Evolutionary conservation across 1,140 invertebrate species (phyloP), one percentile per base, ranked within the genome.

Genomic region (Cepaea nemoralis): DNA sequence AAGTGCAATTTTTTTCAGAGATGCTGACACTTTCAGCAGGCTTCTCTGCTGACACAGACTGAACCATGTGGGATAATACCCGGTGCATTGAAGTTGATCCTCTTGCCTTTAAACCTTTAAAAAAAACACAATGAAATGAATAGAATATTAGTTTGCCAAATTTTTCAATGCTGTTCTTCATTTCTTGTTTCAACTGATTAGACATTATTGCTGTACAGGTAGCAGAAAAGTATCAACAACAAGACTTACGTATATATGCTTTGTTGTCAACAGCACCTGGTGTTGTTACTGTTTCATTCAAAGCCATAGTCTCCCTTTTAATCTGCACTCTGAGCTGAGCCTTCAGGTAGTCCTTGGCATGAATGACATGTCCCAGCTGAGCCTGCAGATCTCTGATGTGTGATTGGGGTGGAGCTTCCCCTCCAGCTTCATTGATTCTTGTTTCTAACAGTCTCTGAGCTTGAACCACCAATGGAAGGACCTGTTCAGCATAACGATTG

Each of bases 401-500:
- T 39, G 86, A 83, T 85, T 92, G 91, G 0, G 87, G 86, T 14
- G 87, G 86, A 1, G 40, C 16, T 37, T 80, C 55, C 14, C 90
- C 90, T 16, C 86, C 85, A 22, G 86, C 75, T 19, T 85, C 67
- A 16, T 78, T 63, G 8, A 91, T 84, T 35, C 84, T 82, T 5
- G 86, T 84, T 37, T 85, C 74, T n/a, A 92, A 79, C 63, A 86
- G 87, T 35, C 87, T 77, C 84, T 92, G 91, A n/a, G 91, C 89
- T 70, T 90, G 88, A 22, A 91, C 86, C 24, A 92, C 70, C 0
- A 92, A 80, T 10, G 91, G 91, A 24, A 87, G 75, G 5, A 91
- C 85, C 70, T 89, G 88, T 70, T 91, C 91, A 22, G 88, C 88
- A 85, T 91, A 91, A 14, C 91, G 82, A 42, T 91, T 86, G 86